phyloP scores from a whole-genome alignment of 2,113 vertebrate genomes.

The Oncorhynchus mykiss region DNA sequence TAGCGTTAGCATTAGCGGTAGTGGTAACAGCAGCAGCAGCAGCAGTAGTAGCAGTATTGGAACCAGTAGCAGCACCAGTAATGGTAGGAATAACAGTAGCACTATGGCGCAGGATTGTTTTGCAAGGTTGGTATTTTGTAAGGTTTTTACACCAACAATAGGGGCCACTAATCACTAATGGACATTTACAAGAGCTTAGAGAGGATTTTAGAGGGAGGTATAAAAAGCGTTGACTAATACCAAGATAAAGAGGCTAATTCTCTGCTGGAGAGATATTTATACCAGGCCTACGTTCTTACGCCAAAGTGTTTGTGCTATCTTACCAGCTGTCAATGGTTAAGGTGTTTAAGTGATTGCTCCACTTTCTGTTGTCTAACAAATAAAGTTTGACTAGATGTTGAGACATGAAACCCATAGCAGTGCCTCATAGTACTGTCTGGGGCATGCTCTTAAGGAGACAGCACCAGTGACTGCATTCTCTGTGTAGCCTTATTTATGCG shows the following conservation, averaged over 20 bases:
- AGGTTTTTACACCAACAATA: conserved; percentile 49
- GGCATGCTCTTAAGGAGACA: not conserved
- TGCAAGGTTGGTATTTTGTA: conserved; percentile 48
- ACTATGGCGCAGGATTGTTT: too few species aligned
- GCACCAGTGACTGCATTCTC: not conserved
- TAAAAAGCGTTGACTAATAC: conserved; percentile 59
- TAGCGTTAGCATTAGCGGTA: too few species aligned
- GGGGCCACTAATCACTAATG: conserved; percentile 46
- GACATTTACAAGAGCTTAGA: conserved; percentile 63
- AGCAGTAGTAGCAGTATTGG: too few species aligned
- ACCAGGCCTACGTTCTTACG: conserved; percentile 50
- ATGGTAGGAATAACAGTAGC: too few species aligned
- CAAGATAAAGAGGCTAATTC: conserved; percentile 62
- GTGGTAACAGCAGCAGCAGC: too few species aligned
- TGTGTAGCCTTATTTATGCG: not conserved
- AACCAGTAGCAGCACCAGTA: too few species aligned
- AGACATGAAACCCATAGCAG: not conserved
- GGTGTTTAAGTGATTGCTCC: conserved; percentile 8
- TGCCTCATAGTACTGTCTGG: not conserved
- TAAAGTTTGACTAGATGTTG: not conserved
- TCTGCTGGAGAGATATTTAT: conserved; percentile 57
- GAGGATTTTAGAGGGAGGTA: conserved; percentile 54
- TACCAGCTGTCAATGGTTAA: conserved; percentile 16
- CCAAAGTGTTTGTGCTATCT: conserved; percentile 31
- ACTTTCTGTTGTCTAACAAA: not conserved